Conservation (phyloP, 1,140 invertebrate species). For the Drosophila aff. region DNA sequence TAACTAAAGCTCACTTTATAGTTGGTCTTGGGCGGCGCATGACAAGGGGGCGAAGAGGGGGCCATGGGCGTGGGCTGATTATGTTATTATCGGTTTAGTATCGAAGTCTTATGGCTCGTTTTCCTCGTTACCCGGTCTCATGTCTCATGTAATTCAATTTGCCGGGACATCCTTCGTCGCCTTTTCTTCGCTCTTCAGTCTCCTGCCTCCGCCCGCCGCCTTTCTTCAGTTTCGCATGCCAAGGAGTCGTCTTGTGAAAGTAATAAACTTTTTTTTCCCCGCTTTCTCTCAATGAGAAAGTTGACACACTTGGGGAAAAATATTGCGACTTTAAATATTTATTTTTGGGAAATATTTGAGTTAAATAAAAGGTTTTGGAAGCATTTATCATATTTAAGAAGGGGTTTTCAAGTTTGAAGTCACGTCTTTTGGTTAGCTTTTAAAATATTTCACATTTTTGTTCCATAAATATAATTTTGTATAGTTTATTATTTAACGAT, state of each 20-base stretch:
- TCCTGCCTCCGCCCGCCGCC: not conserved
- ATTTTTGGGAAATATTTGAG: not conserved
- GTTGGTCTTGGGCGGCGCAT: slow-evolving; percentile 22
- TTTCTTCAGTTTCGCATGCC: slow-evolving; percentile 52
- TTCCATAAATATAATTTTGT: not conserved
- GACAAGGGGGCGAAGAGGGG: not conserved
- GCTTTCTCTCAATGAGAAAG: slow-evolving; percentile 40
- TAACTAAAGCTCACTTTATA: slow-evolving; percentile 71
- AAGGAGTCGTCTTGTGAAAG: slow-evolving; percentile 63
- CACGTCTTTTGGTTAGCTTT: not conserved
- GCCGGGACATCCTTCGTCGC: slow-evolving; percentile 36
- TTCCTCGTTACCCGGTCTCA: slow-evolving; percentile 47
- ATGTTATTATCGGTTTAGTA: slow-evolving; percentile 82
- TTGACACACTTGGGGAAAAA: slow-evolving; percentile 27
- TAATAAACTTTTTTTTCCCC: slow-evolving; percentile 72
- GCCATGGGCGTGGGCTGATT: slow-evolving; percentile 48
- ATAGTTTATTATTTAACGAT: no score
- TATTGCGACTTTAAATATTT: not conserved
- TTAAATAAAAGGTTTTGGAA: not conserved
- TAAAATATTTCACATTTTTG: not conserved
- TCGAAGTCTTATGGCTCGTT: slow-evolving; percentile 64
- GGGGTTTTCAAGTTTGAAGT: not conserved
- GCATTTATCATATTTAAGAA: not conserved
- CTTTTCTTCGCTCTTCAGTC: slow-evolving; percentile 8
- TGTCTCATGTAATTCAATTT: slow-evolving; percentile 63